Conservation (phyloP, 2,888 invertebrate species). For the Dryadula phaetusa region DNA sequence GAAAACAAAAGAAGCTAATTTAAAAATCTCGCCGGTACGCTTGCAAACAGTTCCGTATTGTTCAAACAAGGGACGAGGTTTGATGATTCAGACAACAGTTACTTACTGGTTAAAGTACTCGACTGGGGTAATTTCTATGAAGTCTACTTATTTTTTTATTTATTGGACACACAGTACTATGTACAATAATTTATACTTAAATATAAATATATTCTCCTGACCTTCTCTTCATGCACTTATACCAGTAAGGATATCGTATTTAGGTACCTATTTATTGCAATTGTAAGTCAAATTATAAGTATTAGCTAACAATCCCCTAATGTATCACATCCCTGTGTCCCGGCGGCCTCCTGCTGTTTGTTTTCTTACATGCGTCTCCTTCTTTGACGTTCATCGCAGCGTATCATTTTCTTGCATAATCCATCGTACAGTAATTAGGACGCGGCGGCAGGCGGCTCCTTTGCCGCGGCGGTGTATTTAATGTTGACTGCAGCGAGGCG, state of each 20-base stretch:
- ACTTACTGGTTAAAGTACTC: not conserved
- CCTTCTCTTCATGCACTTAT: too few species aligned
- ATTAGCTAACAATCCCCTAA: conserved; percentile 51
- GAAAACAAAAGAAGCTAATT: conserved; percentile 75
- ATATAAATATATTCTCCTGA: too few species aligned
- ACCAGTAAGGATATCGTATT: too few species aligned
- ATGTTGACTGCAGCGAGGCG: conserved; percentile 78
- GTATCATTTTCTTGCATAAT: conserved; percentile 72
- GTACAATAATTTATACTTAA: too few species aligned
- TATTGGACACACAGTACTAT: too few species aligned
- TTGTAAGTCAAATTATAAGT: conserved; percentile 14
- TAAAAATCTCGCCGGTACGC: conserved; percentile 50
- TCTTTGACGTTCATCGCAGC: conserved; percentile 64
- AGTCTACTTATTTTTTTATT: too few species aligned
- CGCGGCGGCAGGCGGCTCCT: conserved; percentile 59
- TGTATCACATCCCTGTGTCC: conserved; percentile 39
- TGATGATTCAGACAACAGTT: conserved; percentile 58
- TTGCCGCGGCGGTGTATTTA: conserved; percentile 61
- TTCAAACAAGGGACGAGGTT: conserved; percentile 48
- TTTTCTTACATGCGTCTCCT: conserved; percentile 65
- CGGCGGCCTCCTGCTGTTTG: conserved; percentile 71
- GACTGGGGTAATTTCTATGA: not conserved
- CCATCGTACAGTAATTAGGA: conserved; percentile 69
- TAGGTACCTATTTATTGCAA: not conserved
- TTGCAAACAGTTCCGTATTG: conserved; percentile 51